Evolutionary conservation across 1,140 invertebrate genomes (phyloP), one percentile per base, ranked within the genome.

Genomic region (Aleiodes sp.): DNA sequence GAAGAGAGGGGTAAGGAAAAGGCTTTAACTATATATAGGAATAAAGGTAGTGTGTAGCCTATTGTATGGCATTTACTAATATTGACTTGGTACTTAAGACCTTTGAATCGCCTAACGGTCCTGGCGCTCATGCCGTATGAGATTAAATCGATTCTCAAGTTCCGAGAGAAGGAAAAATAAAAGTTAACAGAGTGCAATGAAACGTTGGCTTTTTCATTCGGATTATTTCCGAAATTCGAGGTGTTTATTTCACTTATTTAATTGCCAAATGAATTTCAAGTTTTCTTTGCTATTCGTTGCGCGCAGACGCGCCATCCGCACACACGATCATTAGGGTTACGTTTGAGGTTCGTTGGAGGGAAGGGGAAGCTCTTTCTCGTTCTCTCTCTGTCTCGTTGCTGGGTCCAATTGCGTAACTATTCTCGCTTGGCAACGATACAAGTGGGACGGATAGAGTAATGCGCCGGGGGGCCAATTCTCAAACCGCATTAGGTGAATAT

Each of bases 361-460:
- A n/a, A n/a, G n/a, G n/a, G n/a, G n/a, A n/a, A n/a, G n/a, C n/a
- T n/a, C n/a, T n/a, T 35, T 35, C 31, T 35, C 31, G 4, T 10
- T 35, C 31, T 35, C 6, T 41, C n/a, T 46, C 46, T 66, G 46
- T 31, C 46, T 56, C 60, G 70, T 68, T 69, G 62, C 70, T 72
- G 66, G 70, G 65, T 68, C 39, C 63, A 33, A 65, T 72, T 72
- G 60, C 66, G 52, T 69, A 72, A 72, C 46, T 7, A 65, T 61
- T 65, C 52, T 29, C 26, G 60, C 72, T 73, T 70, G 72, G 72
- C 72, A 68, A 68, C 64, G 69, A 68, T 70, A 57, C 72, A 70
- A 73, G 65, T 73, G 41, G 65, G 59, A 70, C 65, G 62, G 28
- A 67, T 62, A 61, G 26, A 52, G 19, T 31, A 28, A 33, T 21